Conservation (phyloP, 2,113 vertebrate genomes). For the Ahaetulla prasina region DNA sequence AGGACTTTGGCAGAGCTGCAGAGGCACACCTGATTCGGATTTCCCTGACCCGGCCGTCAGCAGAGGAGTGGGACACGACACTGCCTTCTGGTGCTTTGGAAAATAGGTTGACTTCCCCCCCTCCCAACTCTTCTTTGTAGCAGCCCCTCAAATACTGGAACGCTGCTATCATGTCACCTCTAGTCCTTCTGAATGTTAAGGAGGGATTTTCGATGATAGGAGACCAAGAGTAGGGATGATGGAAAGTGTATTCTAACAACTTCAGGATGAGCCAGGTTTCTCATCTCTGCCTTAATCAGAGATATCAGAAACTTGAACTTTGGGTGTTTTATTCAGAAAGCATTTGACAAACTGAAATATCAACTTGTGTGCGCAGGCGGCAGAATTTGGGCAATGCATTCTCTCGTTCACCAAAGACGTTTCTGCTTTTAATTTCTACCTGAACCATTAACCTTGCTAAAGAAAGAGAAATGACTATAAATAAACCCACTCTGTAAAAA, state of each 20-base stretch:
- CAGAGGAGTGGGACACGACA: no score
- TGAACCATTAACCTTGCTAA: background rate
- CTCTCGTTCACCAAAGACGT: background rate
- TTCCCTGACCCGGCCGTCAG: no score
- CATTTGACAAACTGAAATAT: background rate
- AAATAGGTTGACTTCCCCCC: no score
- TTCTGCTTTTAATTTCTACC: background rate
- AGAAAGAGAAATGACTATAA: background rate
- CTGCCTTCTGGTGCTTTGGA: no score
- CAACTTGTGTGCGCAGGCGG: background rate
- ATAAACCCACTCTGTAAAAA: background rate
- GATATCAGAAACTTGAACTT: background rate
- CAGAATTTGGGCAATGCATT: background rate
- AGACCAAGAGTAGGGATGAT: background rate
- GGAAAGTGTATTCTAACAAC: background rate
- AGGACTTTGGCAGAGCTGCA: no score
- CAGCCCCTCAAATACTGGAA: no score
- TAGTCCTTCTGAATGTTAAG: background rate
- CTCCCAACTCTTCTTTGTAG: no score
- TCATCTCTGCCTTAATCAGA: background rate
- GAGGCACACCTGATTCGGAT: no score
- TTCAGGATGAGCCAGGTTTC: background rate
- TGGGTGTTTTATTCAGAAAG: background rate
- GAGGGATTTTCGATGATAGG: background rate
- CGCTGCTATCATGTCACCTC: no score